These are phyloP conservation scores for Zaprionus camerounensis DNA, from an alignment of 1,140 invertebrate species.

Conservation along the genomic window DNA sequence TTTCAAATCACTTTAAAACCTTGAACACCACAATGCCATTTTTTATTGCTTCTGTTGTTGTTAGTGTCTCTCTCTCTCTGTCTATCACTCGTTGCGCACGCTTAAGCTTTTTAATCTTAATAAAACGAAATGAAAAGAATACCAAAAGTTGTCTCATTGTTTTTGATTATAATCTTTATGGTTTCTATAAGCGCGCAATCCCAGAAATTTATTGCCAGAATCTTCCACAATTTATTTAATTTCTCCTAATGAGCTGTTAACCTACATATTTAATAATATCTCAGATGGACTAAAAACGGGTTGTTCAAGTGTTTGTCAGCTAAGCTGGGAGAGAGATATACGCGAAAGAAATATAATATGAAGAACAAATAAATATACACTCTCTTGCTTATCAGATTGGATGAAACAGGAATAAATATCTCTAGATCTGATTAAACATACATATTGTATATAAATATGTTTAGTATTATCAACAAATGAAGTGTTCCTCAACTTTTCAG, in stretches of 20 bases:
- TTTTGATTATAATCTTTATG: constrained; percentile 27
- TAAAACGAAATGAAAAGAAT: constrained; percentile 62
- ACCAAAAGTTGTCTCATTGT: constrained; percentile 31
- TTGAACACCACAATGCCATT: constrained; percentile 63
- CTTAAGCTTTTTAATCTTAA: constrained; percentile 59
- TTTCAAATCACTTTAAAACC: constrained; percentile 75
- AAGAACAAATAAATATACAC: no score
- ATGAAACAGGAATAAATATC: no score
- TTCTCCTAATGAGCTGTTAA: constrained; percentile 27
- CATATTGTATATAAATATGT: no score
- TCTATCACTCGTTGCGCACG: constrained; percentile 20
- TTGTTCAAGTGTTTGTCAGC: background rate
- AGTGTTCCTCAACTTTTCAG: background rate
- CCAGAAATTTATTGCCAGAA: constrained; percentile 14
- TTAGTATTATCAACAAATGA: no score
- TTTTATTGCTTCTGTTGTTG: constrained; percentile 40
- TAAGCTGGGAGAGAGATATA: background rate
- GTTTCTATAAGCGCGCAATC: constrained; percentile 8
- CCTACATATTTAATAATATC: constrained; percentile 14
- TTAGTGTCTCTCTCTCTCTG: constrained; percentile 5
- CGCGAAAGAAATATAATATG: background rate
- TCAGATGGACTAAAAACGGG: background rate
- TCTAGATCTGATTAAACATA: no score
- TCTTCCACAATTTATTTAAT: constrained; percentile 22
- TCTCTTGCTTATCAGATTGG: background rate